Base-by-base conservation (phyloP, 2,113 vertebrate species). In the Tyrannus savana region DNA sequence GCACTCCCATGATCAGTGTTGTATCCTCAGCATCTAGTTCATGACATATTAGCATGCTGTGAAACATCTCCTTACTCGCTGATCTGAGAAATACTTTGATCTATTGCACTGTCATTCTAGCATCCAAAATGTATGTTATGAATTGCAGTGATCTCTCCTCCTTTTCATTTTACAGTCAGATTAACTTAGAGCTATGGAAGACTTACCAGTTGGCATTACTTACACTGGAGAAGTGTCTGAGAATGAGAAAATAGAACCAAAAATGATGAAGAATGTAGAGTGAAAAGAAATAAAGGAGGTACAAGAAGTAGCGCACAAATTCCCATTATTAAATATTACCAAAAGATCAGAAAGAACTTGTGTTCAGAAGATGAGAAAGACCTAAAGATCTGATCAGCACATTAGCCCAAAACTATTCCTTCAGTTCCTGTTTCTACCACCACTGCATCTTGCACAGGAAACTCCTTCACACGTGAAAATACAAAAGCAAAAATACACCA, bases 121-220 rank as follows among this genome's bases (percentile, higher is more conserved):
- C 56, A 89, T 88, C 60, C 77, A 86, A 92, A 78, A 63, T 81
- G n/a, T 53, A 47, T 22, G 25, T 64, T 93, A 75, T 17, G 15
- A 94, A 90, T 37, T 71, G 33, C 35, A 94, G 60, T 69, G 83
- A 91, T 80, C 55, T 85, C 75, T 80, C 52, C 53, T 91, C 46
- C 72, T 89, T 76, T 83, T 69, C 19, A 3, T 90, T 88, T 92
- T 86, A 75, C 60, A 84, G 44, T 37, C 83, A 86, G 19, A 86
- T 88, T 86, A 0, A 0, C 68, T 92, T 60, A 93, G 60, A 81
- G 86, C 28, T 47, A 90, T 1, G 12, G 88, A 94, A 87, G 90
- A 93, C 87, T 89, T 77, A 96, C 37, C 2, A 24, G 69, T 35
- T 92, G 80, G 50, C 49, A 90, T 68, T 95, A 94, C 64, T 92